A percentile compares a stretch with the other conserved stretches of the same genome.
phyloP scores from a whole-genome alignment of 2,888 invertebrate genomes.

The Eutolmus rufibarbis region DNA sequence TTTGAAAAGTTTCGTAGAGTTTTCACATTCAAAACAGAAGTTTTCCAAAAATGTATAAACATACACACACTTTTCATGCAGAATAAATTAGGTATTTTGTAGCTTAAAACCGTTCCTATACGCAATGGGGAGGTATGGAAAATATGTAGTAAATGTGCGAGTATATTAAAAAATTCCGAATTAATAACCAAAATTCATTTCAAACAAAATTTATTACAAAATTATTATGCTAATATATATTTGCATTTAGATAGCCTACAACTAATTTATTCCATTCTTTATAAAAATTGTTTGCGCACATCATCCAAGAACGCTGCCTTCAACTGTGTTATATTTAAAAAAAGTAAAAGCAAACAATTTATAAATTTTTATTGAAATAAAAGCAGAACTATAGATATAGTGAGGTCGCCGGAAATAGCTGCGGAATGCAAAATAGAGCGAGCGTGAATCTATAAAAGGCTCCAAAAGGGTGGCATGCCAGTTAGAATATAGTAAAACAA shows the following conservation, averaged over 20 bases:
- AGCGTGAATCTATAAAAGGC: background rate
- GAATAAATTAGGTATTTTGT: too few relatives aligned
- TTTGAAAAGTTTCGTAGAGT: too few relatives aligned
- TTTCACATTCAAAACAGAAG: too few relatives aligned
- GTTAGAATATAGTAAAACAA: background rate
- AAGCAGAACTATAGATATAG: background rate
- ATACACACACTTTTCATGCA: too few relatives aligned
- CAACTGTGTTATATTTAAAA: background rate
- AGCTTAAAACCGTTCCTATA: too few relatives aligned
- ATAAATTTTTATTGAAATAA: background rate
- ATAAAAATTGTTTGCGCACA: background rate
- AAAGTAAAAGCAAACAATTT: background rate
- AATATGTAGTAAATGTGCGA: too few relatives aligned
- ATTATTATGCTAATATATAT: too few relatives aligned
- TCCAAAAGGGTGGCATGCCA: background rate
- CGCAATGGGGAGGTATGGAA: too few relatives aligned
- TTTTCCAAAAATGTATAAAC: too few relatives aligned
- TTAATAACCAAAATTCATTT: too few relatives aligned
- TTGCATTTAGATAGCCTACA: background rate
- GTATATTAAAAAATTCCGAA: too few relatives aligned
- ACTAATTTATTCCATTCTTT: background rate
- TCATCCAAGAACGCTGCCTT: background rate
- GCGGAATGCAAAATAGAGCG: background rate
- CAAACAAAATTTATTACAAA: too few relatives aligned
- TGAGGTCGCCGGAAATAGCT: background rate